Base-by-base conservation (phyloP, 2,888 invertebrate species). In the Aphidius colemani region DNA sequence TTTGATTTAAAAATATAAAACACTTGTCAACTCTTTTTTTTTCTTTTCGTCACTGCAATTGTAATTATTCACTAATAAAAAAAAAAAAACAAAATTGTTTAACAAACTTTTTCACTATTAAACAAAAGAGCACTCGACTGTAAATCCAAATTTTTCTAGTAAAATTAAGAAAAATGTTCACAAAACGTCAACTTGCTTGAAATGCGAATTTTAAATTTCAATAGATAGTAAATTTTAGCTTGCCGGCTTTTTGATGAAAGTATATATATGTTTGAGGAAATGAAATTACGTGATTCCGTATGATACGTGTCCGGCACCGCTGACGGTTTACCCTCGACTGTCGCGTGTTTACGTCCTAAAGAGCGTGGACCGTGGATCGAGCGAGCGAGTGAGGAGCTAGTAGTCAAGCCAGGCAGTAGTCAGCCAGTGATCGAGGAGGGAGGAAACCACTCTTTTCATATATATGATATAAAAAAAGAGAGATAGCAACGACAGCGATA, bases 341-440 rank as follows among this genome's bases (percentile, higher is more conserved):
- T 69, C 7, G 13, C 7, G 61, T 67, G 68, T 69, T 70, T 69
- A 68, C 70, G 68, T 68, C 67, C 66, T 77, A 70, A 11, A 83
- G 82, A 64, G 85, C 85, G 78, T 85, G 85, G 66, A 82, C 85
- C 76, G 85, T 85, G 81, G 85, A 61, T 85, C 85, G 75, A 85
- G 79, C 66, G 85, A 30, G 4, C 30, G 30, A 30, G 30, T 30
- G 30, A 30, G 30, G 30, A 30, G 13, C 13, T 1, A 18, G 30
- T 30, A 30, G 30, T 30, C 30, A 30, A 30, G 30, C 30, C 30
- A 30, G 30, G 30, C 30, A 30, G 30, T 30, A 30, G 30, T 30
- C 30, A 30, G 30, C 30, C 30, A 30, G 30, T 30, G 30, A 30
- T 30, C 30, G 30, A 30, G 30, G 30, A 30, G 30, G 30, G 30